phyloP scores from a whole-genome alignment of 2,113 vertebrate species.

The Dendropsophus ebraccatus region DNA sequence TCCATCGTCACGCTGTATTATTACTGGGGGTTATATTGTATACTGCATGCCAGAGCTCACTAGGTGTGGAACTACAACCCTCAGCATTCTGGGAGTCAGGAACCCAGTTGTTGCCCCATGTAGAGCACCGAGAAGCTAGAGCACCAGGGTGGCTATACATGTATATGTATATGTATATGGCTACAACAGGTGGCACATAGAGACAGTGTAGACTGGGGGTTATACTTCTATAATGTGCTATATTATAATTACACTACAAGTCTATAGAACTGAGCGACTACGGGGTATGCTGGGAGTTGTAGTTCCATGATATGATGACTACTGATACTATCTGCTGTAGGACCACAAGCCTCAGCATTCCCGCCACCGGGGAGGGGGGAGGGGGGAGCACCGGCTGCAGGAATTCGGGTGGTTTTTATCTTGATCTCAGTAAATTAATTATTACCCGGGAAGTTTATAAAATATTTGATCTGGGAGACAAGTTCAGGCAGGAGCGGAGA shows the following conservation, averaged over 20 bases:
- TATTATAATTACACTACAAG: too few relatives aligned
- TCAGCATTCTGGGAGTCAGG: neutral
- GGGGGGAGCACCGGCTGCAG: neutral
- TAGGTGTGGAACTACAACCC: neutral
- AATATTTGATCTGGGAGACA: neutral
- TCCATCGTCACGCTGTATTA: too few relatives aligned
- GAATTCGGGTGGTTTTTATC: neutral
- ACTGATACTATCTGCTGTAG: neutral
- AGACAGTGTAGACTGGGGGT: too few relatives aligned
- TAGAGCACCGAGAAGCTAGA: neutral
- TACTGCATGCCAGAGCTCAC: too few relatives aligned
- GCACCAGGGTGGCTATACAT: neutral
- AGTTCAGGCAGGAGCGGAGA: neutral
- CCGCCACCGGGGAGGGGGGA: neutral
- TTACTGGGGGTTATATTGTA: too few relatives aligned
- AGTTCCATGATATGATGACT: neutral
- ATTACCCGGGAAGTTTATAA: constrained; percentile 15
- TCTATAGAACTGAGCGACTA: too few relatives aligned
- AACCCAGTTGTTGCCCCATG: neutral
- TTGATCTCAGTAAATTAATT: constrained; percentile 22
- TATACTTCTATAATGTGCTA: too few relatives aligned
- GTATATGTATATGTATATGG: too few relatives aligned
- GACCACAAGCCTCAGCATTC: constrained; percentile 9
- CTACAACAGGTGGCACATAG: too few relatives aligned
- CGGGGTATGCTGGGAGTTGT: neutral